Evolutionary conservation across 2,888 invertebrate species (phyloP).

Genomic region (Gerris lacustris): DNA sequence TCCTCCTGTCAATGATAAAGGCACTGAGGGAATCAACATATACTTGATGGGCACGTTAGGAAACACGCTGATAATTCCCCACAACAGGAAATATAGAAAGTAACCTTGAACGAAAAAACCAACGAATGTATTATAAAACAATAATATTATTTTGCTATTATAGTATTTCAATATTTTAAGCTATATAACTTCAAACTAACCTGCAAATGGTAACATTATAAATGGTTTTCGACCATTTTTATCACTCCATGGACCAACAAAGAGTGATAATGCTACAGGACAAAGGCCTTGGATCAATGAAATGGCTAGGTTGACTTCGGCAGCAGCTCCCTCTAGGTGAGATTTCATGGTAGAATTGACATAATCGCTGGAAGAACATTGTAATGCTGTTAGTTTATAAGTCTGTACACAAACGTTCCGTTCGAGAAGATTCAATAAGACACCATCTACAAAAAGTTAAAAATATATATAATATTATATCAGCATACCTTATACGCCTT

Average conservation of each 20-base stretch:
- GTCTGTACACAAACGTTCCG: neutral
- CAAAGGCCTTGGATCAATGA: conserved; percentile 52
- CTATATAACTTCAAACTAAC: conserved; percentile 4
- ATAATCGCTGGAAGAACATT: neutral
- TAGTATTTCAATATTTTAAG: too few relatives aligned
- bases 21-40: neutral
- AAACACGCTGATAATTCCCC: neutral
- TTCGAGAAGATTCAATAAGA: neutral
- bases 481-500: too few relatives aligned
- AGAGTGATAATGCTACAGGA: conserved; percentile 55
- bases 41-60: neutral
- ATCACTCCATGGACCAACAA: conserved; percentile 73
- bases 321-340: neutral
- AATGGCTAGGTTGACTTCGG: conserved; percentile 38
- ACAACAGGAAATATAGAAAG: neutral
- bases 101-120: neutral
- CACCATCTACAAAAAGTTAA: neutral
- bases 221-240: conserved; percentile 61
- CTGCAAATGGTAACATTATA: conserved; percentile 45
- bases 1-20: conserved; percentile 5
- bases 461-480: too few relatives aligned
- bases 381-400: neutral
- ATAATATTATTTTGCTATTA: too few relatives aligned
- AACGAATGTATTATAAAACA: too few relatives aligned
- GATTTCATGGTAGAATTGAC: neutral